Conservation (phyloP, 2,797 vertebrate species). For the Acanthornis magna region DNA sequence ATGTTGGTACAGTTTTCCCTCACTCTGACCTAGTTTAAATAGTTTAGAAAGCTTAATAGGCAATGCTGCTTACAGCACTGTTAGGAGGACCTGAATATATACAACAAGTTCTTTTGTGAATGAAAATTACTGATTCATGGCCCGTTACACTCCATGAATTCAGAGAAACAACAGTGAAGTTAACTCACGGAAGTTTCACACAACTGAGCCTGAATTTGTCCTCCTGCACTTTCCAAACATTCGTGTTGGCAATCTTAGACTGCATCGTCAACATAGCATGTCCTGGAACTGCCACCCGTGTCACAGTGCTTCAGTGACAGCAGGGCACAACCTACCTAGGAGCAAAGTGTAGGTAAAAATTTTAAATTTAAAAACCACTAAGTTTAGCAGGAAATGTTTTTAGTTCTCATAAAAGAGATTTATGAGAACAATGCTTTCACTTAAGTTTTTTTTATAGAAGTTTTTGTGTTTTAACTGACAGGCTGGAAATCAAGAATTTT, state of each 20-base stretch:
- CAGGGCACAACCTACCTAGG: background rate
- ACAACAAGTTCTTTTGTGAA: conserved; percentile 68
- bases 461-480: conserved; percentile 33
- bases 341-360: background rate
- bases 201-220: background rate
- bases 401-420: background rate
- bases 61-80: conserved; percentile 78
- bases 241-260: background rate
- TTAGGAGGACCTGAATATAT: conserved; percentile 78
- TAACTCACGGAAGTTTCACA: conserved; percentile 33
- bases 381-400: background rate
- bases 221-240: background rate
- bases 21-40: conserved; percentile 69
- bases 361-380: background rate
- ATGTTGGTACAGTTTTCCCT: conserved; percentile 62
- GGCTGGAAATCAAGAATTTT: conserved; percentile 36
- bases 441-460: background rate
- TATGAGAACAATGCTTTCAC: background rate
- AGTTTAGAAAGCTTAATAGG: conserved; percentile 66
- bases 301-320: background rate
- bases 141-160: conserved; percentile 57
- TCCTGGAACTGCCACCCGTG: background rate
- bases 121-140: conserved; percentile 61
- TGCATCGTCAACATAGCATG: fast-evolving
- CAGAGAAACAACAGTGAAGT: conserved; percentile 32